Base-by-base conservation (phyloP, 1,140 invertebrate species). In the Pinna nobilis region DNA sequence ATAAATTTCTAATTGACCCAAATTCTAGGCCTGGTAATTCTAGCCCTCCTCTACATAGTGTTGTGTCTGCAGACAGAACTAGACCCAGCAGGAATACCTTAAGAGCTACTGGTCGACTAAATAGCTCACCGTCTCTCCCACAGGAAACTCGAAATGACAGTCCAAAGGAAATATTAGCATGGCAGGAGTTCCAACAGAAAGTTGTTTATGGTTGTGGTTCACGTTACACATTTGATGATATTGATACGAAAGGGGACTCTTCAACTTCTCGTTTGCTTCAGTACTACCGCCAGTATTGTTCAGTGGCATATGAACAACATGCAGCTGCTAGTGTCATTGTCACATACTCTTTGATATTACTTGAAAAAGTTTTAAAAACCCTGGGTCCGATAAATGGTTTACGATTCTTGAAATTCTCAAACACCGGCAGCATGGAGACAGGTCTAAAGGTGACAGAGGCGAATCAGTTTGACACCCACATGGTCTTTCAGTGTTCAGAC, bases 391-490 rank as follows among this genome's bases (percentile, higher is more conserved):
- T 61, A 11, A 28, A 33, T 60, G 69, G 70, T 15, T 20, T 84
- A 13, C 76, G 67, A 47, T 81, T 84, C 65, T 28, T 81, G 3
- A 47, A 76, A 18, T 82, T 84, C 53, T 39, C 64, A 37, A 59
- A 74, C 0, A 73, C 76, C 47, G 84, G 84, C 30, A 84, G 83
- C 60, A 74, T 69, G 23, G 72, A 61, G 13, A 72, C 80, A 76
- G 81, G 82, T 25, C 75, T 75, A 1, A 79, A 79, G 51, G 75
- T 81, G 9, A 55, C 70, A 2, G 59, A 28, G 41, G 68, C 77
- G 2, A 78, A 81, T 64, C 76, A 77, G 13, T 81, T 80, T 79
- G 82, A 86, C 76, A 57, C 81, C 32, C 60, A 77, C 13, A 72
- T 85, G 70, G 39, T 84, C 18, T 33, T 86, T 18, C 74, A 84